Evolutionary conservation across 2,888 invertebrate genomes (phyloP).

Genomic region (Orthonevra nobilis): DNA sequence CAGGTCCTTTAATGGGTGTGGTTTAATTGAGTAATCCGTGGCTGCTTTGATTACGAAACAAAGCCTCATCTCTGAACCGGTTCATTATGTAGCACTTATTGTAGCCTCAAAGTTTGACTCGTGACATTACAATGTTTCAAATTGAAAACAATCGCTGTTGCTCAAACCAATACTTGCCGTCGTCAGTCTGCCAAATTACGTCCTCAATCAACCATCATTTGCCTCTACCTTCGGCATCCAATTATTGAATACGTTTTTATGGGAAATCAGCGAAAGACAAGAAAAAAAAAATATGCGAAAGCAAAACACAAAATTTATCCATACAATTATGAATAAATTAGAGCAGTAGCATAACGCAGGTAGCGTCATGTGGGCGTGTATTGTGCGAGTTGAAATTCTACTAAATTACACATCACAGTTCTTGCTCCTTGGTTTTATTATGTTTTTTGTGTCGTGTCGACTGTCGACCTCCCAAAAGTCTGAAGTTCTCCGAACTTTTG

Average conservation of each 20-base stretch:
- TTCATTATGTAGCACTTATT: too few relatives aligned
- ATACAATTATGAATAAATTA: constrained; percentile 69
- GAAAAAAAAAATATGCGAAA: constrained; percentile 30
- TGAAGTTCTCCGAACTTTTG: constrained; percentile 51
- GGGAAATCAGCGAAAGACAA: constrained; percentile 31
- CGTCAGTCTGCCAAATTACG: constrained; percentile 60
- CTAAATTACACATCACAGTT: constrained; percentile 53
- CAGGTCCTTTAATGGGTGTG: too few relatives aligned
- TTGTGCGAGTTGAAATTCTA: constrained; percentile 62
- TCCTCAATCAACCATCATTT: constrained; percentile 35
- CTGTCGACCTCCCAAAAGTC: constrained; percentile 33
- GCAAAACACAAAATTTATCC: constrained; percentile 51
- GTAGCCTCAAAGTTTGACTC: too few relatives aligned
- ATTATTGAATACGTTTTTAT: constrained; percentile 52
- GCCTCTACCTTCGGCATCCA: constrained; percentile 23
- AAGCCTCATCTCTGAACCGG: too few relatives aligned
- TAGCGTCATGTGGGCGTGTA: constrained; percentile 51
- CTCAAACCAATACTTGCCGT: too few relatives aligned
- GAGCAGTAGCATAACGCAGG: constrained; percentile 28
- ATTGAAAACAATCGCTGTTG: too few relatives aligned
- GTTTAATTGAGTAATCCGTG: too few relatives aligned
- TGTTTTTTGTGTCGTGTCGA: too few relatives aligned
- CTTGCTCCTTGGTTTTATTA: constrained; percentile 9
- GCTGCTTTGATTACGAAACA: too few relatives aligned
- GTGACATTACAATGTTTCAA: too few relatives aligned